Evolutionary conservation across 2,888 invertebrate species (phyloP), one percentile per base, ranked within the genome.

Genomic region (Trypoxylon attenuatum): DNA sequence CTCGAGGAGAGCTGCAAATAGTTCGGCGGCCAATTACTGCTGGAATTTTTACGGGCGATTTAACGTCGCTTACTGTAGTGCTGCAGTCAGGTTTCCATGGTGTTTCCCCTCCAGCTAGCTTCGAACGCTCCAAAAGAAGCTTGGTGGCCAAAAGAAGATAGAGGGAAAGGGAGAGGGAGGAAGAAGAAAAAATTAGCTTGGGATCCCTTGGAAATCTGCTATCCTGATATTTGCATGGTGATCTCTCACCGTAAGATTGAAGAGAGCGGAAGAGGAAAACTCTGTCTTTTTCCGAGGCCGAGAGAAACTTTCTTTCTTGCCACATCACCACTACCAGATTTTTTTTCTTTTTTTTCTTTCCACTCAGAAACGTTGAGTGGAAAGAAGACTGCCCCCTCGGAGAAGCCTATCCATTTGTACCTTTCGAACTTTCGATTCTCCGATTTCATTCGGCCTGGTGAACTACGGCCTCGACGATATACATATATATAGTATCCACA

Each of bases 11-110:
- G 64, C 59, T 61, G 69, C 67, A 69, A 76, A 76, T 73, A 76
- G 76, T 76, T 76, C 66, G 67, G 65, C 45, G 76, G 63, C 76
- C 76, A 76, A 76, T 76, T 76, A 76, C 76, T 60, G 62, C 29
- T 53, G 76, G 76, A 76, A 76, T 76, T 76, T 76, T 76, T 73
- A 76, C 76, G 63, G 71, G 50, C 76, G 76, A 76, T 76, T 76
- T 76, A 76, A 76, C 76, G 60, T 43, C 64, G 59, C 65, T 73
- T 63, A 73, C 76, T 58, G 63, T 63, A 65, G 57, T 68, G 55
- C 54, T 51, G 52, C 61, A 43, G 53, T n/a, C 47, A 61, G 52
- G 58, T 49, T 63, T 51, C 56, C 70, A 57, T 61, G 53, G 61
- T 52, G 61, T 43, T 69, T 61, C 25, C 52, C 38, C 52, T 55